phyloP scores from a whole-genome alignment of 2,797 vertebrate genomes.

The Takifugu ocellatus region DNA sequence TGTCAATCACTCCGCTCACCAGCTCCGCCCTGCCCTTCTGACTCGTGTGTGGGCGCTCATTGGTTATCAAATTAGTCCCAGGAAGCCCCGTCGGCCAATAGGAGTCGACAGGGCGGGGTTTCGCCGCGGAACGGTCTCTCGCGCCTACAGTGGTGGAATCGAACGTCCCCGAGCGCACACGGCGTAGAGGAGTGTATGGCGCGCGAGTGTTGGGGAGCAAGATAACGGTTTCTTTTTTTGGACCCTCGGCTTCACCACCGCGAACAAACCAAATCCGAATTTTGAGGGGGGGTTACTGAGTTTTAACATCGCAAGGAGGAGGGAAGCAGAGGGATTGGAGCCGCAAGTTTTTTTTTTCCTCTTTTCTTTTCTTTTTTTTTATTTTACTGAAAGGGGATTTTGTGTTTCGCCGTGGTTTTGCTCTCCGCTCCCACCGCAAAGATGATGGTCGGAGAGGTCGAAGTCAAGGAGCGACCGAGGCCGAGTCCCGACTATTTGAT shows the following conservation, averaged over 20 bases:
- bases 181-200: constrained; percentile 66
- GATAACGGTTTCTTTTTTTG: constrained; percentile 68
- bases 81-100: constrained; percentile 59
- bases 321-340: constrained; percentile 71
- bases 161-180: constrained; percentile 73
- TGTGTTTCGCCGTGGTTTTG: constrained; percentile 65
- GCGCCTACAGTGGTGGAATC: constrained; percentile 72
- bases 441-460: constrained; percentile 87
- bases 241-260: constrained; percentile 55
- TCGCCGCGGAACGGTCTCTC: constrained; percentile 60
- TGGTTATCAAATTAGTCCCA: constrained; percentile 42
- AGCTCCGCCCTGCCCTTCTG: constrained; percentile 17
- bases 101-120: constrained; percentile 45
- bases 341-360: constrained; percentile 71
- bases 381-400: constrained; percentile 69
- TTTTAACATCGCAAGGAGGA: constrained; percentile 62
- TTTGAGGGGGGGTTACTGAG: constrained; percentile 52
- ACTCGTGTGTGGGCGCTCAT: constrained; percentile 26
- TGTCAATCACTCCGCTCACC: constrained; percentile 42
- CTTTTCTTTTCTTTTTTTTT: constrained; percentile 44
- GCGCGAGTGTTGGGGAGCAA: constrained; percentile 67
- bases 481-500: constrained; percentile 87
- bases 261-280: constrained; percentile 57
- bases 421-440: constrained; percentile 72
- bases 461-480: constrained; percentile 87